Conservation (phyloP, 2,888 invertebrate species). For the Ctena decussata region DNA sequence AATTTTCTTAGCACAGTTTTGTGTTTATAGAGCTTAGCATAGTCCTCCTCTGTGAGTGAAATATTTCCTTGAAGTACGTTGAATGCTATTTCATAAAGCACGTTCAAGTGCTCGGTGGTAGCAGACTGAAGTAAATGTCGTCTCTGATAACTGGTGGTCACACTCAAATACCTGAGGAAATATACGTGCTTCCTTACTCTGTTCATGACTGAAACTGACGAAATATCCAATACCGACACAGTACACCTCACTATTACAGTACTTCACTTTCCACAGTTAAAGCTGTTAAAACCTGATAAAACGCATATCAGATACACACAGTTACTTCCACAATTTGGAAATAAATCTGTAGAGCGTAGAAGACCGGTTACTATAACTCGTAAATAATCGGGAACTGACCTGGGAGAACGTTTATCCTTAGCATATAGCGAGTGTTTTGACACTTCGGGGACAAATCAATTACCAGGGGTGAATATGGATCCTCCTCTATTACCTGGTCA, state of each 20-base stretch:
- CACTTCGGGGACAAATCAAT: constrained; percentile 2
- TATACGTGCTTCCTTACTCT: not conserved
- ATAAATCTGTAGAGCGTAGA: too few species aligned
- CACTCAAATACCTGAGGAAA: constrained; percentile 9
- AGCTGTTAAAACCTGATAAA: not conserved
- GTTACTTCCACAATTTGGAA: not conserved
- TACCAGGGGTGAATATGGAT: constrained; percentile 4
- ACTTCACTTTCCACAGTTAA: too few species aligned
- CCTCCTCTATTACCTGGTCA: constrained; percentile 5
- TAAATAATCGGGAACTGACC: constrained; percentile 8
- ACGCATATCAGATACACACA: too few species aligned
- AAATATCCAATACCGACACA: too few species aligned
- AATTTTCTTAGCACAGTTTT: constrained; percentile 4
- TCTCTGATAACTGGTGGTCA: not conserved
- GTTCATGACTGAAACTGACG: not conserved
- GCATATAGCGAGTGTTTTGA: not conserved
- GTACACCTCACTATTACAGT: too few species aligned
- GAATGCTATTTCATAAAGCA: not conserved
- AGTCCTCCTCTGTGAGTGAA: constrained; percentile 3
- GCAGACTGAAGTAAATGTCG: not conserved
- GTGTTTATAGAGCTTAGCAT: constrained; percentile 2
- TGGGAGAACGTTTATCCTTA: constrained; percentile 8
- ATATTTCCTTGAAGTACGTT: constrained; percentile 6
- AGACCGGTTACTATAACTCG: constrained; percentile 8
- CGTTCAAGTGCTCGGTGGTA: constrained; percentile 5